Evolutionary conservation across 2,888 invertebrate genomes (phyloP), one percentile per base, ranked within the genome.

Genomic region (Cartodere bifasciata): DNA sequence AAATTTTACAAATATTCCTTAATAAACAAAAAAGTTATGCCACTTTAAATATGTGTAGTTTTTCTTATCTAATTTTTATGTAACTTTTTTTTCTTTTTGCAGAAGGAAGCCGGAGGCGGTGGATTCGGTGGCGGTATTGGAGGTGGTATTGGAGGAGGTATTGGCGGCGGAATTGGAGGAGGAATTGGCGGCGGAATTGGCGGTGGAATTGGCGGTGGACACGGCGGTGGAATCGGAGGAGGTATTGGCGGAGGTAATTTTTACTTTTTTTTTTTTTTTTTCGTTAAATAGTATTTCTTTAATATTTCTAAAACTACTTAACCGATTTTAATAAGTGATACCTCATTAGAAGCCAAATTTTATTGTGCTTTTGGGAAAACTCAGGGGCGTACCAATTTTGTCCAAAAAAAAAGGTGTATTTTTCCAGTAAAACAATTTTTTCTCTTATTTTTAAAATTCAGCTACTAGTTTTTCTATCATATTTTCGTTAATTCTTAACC

Each of bases 191-290:
- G 50, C n/a, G 49, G 53, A 14, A 39, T 44, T 17, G 53, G 53
- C 23, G 47, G 49, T 10, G 55, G 55, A 17, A 36, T 42, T 31
- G 53, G 53, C 23, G 49, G 48, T 17, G 50, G 52, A 10, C 30
- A 35, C 54, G 49, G 45, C 41, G 63, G 62, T 22, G 65, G 62
- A 38, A 53, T 55, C 34, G 60, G 60, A 16, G 70, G 67, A n/a
- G 49, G 48, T 10, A 31, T 28, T 23, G 37, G 37, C 14, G 34
- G 34, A 13, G 32, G 33, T 28, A 33, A 23, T 17, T 17, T 6
- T 7, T 17, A 7, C n/a, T 7, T 7, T 7, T 7, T 6, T 7
- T 17, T n/a, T 6, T 17, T n/a, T n/a, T n/a, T n/a, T n/a, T n/a
- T n/a, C n/a, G n/a, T n/a, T n/a, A n/a, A 17, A 17, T 17, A 17